Evolutionary conservation across 2,113 vertebrate species (phyloP).

Genomic region (Typhlomys cinereus): DNA sequence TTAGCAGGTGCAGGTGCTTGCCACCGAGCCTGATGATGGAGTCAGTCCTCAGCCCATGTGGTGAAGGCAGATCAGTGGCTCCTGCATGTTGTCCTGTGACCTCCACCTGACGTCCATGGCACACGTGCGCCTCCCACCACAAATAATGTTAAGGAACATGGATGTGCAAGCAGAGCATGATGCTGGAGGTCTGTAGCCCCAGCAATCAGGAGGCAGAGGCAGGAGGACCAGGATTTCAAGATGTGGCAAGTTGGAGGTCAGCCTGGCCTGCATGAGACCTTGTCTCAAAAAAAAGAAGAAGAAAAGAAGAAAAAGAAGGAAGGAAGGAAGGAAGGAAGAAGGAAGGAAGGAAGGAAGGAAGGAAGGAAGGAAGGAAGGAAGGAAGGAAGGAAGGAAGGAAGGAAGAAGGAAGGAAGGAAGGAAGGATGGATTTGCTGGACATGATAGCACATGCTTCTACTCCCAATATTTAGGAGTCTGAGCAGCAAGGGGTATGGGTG

Average conservation of each 20-base stretch:
- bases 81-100: too few relatives aligned
- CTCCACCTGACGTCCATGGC: too few relatives aligned
- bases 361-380: too few relatives aligned
- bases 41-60: too few relatives aligned
- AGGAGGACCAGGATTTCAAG: neutral
- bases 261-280: neutral
- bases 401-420: too few relatives aligned
- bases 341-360: too few relatives aligned
- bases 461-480: neutral
- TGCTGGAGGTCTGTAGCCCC: neutral
- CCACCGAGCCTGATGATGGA: too few relatives aligned
- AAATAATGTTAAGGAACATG: neutral
- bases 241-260: neutral
- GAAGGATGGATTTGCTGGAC: neutral
- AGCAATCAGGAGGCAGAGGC: neutral
- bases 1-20: neutral
- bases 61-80: neutral
- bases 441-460: neutral
- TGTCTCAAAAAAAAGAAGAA: neutral
- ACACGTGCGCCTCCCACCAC: too few relatives aligned
- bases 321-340: too few relatives aligned
- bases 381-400: too few relatives aligned
- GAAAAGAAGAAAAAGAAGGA: too few relatives aligned
- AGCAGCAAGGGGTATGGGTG: too few relatives aligned
- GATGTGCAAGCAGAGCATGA: neutral